Evolutionary conservation across 2,888 invertebrate genomes (phyloP).

Genomic region (Chirona hameri): DNA sequence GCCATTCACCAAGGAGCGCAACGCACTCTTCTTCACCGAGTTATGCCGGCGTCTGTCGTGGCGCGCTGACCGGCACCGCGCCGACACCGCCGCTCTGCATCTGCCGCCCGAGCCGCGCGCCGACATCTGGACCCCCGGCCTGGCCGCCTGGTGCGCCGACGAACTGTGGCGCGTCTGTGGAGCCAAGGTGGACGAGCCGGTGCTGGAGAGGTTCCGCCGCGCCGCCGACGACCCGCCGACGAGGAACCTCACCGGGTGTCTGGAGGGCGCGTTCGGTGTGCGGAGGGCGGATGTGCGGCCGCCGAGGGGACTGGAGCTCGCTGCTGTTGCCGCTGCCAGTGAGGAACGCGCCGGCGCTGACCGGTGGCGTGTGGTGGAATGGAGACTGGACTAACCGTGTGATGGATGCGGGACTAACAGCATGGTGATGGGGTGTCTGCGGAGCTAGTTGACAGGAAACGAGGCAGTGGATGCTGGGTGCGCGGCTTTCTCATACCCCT

Average conservation of each 20-base stretch:
- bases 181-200: not conserved
- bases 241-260: not conserved
- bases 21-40: conserved; percentile 28
- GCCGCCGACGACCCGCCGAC: not conserved
- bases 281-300: conserved; percentile 12
- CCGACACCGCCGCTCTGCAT: not conserved
- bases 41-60: not conserved
- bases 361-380: not conserved
- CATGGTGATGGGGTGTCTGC: too few species aligned
- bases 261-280: not conserved
- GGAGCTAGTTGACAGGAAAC: too few species aligned
- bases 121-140: not conserved
- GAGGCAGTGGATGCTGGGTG: too few species aligned
- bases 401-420: not conserved
- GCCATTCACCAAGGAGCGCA: conserved; percentile 9
- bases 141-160: conserved; percentile 12
- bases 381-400: too few species aligned
- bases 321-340: not conserved
- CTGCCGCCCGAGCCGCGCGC: not conserved
- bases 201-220: conserved; percentile 10
- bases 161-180: not conserved
- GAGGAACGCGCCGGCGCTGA: not conserved
- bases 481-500: too few species aligned
- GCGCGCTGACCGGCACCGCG: not conserved
- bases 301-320: not conserved